Evolutionary conservation across 2,797 vertebrate genomes (phyloP), one percentile per base, ranked within the genome.

Genomic region (Chromis chromis): DNA sequence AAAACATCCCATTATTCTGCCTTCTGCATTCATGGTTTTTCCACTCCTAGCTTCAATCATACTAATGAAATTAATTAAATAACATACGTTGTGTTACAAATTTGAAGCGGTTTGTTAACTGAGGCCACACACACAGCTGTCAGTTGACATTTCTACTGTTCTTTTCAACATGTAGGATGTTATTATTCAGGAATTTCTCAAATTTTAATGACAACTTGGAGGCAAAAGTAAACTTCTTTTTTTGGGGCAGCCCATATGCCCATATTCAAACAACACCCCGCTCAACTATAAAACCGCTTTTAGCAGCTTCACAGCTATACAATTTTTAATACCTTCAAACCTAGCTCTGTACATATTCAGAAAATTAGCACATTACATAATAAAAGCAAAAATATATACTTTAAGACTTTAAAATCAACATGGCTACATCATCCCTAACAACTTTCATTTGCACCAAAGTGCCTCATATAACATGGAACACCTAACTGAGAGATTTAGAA

Each of bases 1-100:
- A 46, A 49, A 8, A 31, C n/a, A 49, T 21, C n/a, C 49, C 16
- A 65, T 65, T 52, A 52, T 65, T 53, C 22, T 52, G 31, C 52
- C 36, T 64, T n/a, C n/a, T 12, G 36, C 24, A 31, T 48, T 39
- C 33, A 53, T 53, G 22, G 8, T 8, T 36, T 36, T 36, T 3
- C 33, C 33, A 36, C 10, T 36, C 33, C 10, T 36, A 36, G 33
- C 33, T 36, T 36, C 8, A 36, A 11, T 12, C 11, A 12, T 12
- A 11, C 10, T 10, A 36, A 36, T 36, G 33, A 36, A 36, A 36
- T 36, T 3, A 36, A 36, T 36, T 10, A 10, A 46, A n/a, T 46
- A 46, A 44, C 44, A 19, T 19, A 6, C 7, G 6, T 7, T 46
- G 17, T 19, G 6, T 46, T 46, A 8, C 17, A 8, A 19, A 46